Percentiles rank a stretch among this genome's conserved stretches.
Evolutionary conservation across 1,140 invertebrate species (phyloP).

Genomic region (Hetaerina americana): DNA sequence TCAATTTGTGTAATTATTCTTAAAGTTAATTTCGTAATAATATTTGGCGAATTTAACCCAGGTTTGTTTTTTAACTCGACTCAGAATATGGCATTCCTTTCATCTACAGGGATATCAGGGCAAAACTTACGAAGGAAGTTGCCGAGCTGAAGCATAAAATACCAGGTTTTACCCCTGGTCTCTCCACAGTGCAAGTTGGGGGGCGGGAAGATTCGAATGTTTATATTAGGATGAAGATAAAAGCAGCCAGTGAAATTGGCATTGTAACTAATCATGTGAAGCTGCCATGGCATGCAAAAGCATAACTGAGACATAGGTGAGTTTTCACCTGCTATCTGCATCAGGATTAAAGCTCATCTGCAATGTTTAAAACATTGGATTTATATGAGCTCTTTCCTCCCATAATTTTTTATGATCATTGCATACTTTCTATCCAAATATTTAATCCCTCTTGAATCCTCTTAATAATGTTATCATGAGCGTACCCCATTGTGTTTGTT

Average conservation of each 20-base stretch:
- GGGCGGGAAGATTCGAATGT: conserved; percentile 96
- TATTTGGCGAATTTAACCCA: no score
- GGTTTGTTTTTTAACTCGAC: no score
- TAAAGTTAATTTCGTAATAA: no score
- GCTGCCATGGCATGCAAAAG: no score
- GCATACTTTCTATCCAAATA: no score
- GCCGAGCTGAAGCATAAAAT: conserved; percentile 38
- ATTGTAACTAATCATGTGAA: conserved; percentile 70
- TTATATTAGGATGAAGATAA: conserved; percentile 94
- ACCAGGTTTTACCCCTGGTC: conserved; percentile 53
- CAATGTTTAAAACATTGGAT: no score
- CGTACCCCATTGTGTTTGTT: conserved; percentile 4
- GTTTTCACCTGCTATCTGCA: conserved; percentile 56
- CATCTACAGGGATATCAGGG: conserved; percentile 54
- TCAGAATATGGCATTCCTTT: background rate
- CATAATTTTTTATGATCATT: no score
- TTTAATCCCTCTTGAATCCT: background rate
- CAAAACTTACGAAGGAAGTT: conserved; percentile 55
- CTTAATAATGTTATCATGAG: background rate
- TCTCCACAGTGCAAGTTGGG: conserved; percentile 84
- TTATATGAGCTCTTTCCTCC: no score
- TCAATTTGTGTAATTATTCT: no score
- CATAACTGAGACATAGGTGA: conserved; percentile 64
- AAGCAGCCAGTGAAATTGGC: conserved; percentile 82
- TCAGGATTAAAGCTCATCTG: no score